Base-by-base conservation (phyloP, 1,140 invertebrate species). In the Zaprionus vittiger region DNA sequence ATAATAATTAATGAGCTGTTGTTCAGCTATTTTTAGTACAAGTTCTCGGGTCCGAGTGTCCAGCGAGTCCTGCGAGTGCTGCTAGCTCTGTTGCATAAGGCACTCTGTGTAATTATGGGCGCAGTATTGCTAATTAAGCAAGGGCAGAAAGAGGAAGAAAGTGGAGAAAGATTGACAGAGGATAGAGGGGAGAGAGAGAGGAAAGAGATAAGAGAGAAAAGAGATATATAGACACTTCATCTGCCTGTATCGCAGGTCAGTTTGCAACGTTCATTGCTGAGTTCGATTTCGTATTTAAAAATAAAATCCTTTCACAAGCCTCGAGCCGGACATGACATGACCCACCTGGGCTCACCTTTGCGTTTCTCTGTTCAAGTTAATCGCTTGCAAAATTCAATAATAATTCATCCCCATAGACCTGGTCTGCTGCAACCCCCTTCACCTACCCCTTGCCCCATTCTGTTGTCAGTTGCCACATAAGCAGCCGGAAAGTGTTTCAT, bases 331-430 rank as follows among this genome's bases (percentile, higher is more conserved):
- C 31, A 44, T 56, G 61, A 47, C 37, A 34, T 47, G 41, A 17
- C 41, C 52, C 37, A 47, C n/a, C 55, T 47, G 22, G 2, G 15
- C 54, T 47, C 26, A 55, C 22, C 24, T 26, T 15, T 55, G 14
- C 14, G 26, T 24, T 55, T 55, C 17, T 70, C 80, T 74, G 81
- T 72, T 73, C 83, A 91, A 91, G 90, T 91, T 91, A 91, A 91
- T 91, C 90, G 91, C 80, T 83, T 91, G 90, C 86, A 91, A 91
- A 91, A 91, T 80, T 91, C 85, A 91, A 91, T 91, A 91, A 91
- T 89, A 90, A 90, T 91, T 81, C 47, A 52, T 52, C 47, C 47
- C 47, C 20, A 12, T 2, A 47, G 41, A n/a, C 15, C 2, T 17
- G 12, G 12, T 38, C 11, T 9, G 28, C 11, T 9, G 28, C 28